Conservation (phyloP, 2,888 invertebrate genomes). For the Drosophila greeni region DNA sequence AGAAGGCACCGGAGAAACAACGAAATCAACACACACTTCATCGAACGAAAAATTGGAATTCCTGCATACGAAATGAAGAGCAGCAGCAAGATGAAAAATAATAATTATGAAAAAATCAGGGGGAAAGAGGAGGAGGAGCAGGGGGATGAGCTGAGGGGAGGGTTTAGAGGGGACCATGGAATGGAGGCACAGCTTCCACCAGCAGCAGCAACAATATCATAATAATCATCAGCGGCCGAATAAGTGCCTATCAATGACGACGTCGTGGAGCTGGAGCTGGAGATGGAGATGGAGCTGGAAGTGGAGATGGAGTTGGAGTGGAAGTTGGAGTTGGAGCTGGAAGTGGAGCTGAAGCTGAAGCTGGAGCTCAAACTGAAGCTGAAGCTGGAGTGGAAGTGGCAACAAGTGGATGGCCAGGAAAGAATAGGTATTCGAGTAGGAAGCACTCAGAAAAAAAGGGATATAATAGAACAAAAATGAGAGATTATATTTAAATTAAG, state of each 20-base stretch:
- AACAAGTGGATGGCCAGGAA: constrained; percentile 42
- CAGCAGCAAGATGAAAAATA: constrained; percentile 68
- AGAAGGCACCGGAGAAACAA: constrained; percentile 44
- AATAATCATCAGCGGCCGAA: constrained; percentile 68
- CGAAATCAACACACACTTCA: constrained; percentile 74
- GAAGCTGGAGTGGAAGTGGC: constrained; percentile 42
- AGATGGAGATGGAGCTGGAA: no score
- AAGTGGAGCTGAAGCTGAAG: constrained; percentile 31
- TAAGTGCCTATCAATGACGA: constrained; percentile 75
- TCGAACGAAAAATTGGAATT: constrained; percentile 75
- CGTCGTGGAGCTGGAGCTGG: constrained; percentile 42
- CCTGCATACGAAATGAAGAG: constrained; percentile 74
- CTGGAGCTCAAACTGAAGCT: neutral
- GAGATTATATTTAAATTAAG: neutral
- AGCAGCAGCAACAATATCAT: constrained; percentile 62
- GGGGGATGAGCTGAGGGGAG: no score
- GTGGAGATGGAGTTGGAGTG: no score
- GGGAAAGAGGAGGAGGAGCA: no score
- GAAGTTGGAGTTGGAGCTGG: constrained; percentile 35
- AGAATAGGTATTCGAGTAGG: constrained; percentile 21
- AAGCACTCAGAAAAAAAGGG: constrained; percentile 28
- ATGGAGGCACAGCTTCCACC: constrained; percentile 41
- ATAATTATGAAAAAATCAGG: constrained; percentile 63
- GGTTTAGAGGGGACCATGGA: constrained; percentile 13
- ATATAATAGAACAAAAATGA: neutral